Conservation (phyloP, 2,888 invertebrate species). For the Nebria brevicollis region DNA sequence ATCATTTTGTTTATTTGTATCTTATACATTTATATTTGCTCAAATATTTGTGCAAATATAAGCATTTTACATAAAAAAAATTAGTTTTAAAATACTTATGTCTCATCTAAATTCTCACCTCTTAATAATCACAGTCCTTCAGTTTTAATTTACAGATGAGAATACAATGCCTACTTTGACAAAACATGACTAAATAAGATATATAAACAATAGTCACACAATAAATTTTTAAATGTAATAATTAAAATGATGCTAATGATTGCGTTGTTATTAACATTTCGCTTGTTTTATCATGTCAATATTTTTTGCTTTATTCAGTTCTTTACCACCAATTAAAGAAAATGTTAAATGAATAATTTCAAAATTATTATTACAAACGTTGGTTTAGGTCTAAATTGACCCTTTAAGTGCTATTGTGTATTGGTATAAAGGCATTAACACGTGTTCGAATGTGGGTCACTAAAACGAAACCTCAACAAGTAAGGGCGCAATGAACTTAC, state of each 20-base stretch:
- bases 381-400: background rate
- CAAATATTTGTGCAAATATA: too few species aligned
- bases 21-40: too few species aligned
- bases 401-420: background rate
- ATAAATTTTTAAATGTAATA: background rate
- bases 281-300: background rate
- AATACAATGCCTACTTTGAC: conserved; percentile 27
- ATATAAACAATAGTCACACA: background rate
- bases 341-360: background rate
- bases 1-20: too few species aligned
- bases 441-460: background rate
- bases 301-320: too few species aligned
- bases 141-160: conserved; percentile 24
- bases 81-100: background rate
- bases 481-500: conserved; percentile 1
- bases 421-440: background rate
- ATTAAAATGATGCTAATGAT: background rate
- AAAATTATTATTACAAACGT: background rate
- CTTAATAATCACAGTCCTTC: conserved; percentile 26
- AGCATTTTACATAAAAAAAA: too few species aligned
- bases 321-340: too few species aligned
- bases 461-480: conserved; percentile 1
- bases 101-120: conserved; percentile 8
- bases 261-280: background rate
- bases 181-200: background rate